Evolutionary conservation across 37 sponge, comb jelly and placozoan species (phyloP).

Genomic region (Halisarca cf. caerulea): DNA sequence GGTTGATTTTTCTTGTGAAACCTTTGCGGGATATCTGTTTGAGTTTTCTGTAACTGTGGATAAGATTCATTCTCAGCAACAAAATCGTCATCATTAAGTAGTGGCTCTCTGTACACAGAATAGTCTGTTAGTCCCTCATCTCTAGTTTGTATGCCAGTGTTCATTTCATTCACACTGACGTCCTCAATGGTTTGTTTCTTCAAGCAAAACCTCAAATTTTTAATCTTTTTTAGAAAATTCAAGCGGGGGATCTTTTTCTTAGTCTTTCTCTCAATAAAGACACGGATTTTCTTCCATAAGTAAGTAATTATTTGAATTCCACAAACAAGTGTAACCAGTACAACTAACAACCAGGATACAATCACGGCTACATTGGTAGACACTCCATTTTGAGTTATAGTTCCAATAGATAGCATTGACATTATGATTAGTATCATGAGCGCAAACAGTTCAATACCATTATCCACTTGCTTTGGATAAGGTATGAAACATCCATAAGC

Average conservation of each 20-base stretch:
- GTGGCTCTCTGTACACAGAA: background rate
- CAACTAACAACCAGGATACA: conserved; percentile 17
- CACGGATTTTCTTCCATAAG: conserved; percentile 10
- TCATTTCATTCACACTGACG: too few relatives aligned
- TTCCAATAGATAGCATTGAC: conserved; percentile 27
- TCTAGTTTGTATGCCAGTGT: too few relatives aligned
- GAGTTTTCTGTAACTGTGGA: too few relatives aligned
- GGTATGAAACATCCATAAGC: conserved; percentile 47
- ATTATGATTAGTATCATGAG: conserved; percentile 26
- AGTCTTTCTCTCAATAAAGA: conserved; percentile 10
- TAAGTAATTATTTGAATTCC: background rate
- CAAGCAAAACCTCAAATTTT: background rate
- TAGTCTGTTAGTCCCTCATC: background rate
- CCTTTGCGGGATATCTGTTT: too few relatives aligned
- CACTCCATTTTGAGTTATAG: conserved; percentile 31
- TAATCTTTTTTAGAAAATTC: background rate
- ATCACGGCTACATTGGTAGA: background rate
- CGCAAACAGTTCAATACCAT: conserved; percentile 41
- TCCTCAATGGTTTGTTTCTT: too few relatives aligned
- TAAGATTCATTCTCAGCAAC: background rate
- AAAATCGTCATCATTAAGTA: background rate
- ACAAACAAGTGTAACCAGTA: background rate
- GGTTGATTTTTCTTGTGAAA: too few relatives aligned
- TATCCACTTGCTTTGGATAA: conserved; percentile 49
- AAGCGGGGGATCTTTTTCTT: background rate